These are phyloP conservation scores for Schlechtendalia chinensis DNA, from an alignment of 1,140 invertebrate species.

Conservation along the genomic window DNA sequence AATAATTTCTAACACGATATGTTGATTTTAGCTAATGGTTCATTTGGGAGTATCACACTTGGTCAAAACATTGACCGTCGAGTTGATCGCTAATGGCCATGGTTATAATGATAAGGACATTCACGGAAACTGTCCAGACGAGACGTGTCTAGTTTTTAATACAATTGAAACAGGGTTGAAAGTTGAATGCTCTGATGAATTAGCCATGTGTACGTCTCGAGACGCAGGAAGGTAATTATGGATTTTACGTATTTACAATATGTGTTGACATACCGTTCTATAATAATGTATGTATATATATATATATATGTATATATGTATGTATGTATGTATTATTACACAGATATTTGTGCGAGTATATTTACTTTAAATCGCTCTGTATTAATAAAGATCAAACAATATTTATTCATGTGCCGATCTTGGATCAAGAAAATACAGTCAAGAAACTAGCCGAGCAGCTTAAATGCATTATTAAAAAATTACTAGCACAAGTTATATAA, in stretches of 20 bases:
- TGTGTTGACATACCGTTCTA: too few relatives aligned
- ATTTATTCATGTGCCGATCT: conserved; percentile 50
- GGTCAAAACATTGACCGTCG: conserved; percentile 15
- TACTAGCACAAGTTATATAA: background rate
- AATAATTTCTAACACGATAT: too few relatives aligned
- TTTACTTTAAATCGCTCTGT: conserved; percentile 44
- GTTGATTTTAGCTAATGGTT: conserved; percentile 57
- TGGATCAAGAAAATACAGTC: conserved; percentile 35
- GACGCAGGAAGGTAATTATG: conserved; percentile 37
- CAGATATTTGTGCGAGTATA: conserved; percentile 50
- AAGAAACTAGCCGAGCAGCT: conserved; percentile 22
- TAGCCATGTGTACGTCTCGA: conserved; percentile 21
- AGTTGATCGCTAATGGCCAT: conserved; percentile 20
- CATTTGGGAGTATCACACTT: conserved; percentile 37
- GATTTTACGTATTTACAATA: too few relatives aligned
- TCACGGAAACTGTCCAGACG: conserved; percentile 1
- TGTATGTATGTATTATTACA: background rate
- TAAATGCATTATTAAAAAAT: conserved; percentile 29
- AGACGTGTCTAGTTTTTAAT: background rate
- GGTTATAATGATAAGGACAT: conserved; percentile 16
- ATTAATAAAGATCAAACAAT: conserved; percentile 42
- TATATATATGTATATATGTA: too few relatives aligned
- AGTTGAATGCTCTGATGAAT: conserved; percentile 10
- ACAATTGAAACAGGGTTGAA: conserved; percentile 22
- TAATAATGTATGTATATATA: too few relatives aligned